Percentiles rank a stretch among this genome's conserved stretches.
Evolutionary conservation across 2,113 vertebrate species (phyloP).

Genomic region (Rutilus rutilus): DNA sequence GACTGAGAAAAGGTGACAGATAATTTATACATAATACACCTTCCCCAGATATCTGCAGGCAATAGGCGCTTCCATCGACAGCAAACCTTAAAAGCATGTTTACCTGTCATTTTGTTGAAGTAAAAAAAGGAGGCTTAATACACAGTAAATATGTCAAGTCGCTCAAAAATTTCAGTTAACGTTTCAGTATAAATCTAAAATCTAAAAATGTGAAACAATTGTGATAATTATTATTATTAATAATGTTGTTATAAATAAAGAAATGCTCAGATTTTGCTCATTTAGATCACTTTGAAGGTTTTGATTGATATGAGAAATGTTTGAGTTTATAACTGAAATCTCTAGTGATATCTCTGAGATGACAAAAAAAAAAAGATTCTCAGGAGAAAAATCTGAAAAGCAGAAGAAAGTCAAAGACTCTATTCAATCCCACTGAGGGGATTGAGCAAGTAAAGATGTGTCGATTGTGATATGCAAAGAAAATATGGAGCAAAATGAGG

Average conservation of each 20-base stretch:
- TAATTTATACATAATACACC: conserved; percentile 96
- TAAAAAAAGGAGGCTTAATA: background rate
- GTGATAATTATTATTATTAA: no score
- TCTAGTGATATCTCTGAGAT: background rate
- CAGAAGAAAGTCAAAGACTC: background rate
- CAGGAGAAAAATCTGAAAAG: background rate
- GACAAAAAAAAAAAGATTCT: background rate
- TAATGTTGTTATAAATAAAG: no score
- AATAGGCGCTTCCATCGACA: conserved; percentile 69
- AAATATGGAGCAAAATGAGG: background rate
- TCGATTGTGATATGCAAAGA: background rate
- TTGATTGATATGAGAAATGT: background rate
- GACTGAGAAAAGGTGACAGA: conserved; percentile 92
- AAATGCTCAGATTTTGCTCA: no score
- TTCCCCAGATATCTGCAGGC: conserved; percentile 89
- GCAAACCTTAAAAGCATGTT: conserved; percentile 61
- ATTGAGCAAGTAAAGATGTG: background rate
- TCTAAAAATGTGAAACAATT: no score
- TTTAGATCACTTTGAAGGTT: background rate
- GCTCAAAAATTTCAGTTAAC: background rate
- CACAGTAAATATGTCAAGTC: background rate
- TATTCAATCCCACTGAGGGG: background rate
- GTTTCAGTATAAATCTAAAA: background rate
- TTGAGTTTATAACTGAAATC: background rate
- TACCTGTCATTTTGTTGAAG: conserved; percentile 58